phyloP scores from a whole-genome alignment of 2,113 vertebrate genomes.

The Cyprinus carpio region DNA sequence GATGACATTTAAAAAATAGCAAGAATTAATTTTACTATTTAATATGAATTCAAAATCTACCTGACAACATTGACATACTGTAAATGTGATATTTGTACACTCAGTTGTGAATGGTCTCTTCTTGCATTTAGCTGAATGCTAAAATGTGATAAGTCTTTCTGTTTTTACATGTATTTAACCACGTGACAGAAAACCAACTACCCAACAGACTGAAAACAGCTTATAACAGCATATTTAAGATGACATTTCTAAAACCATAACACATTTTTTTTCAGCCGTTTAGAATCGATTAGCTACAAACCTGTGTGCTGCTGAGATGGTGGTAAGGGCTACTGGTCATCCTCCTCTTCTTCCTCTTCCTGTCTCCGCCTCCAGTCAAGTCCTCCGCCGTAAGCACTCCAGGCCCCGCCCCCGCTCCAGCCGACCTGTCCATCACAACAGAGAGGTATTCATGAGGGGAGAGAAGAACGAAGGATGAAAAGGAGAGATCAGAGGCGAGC shows the following conservation, averaged over 20 bases:
- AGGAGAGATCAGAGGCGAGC: constrained; percentile 55
- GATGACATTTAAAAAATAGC: background rate
- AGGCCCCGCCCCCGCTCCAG: constrained; percentile 76
- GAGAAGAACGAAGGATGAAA: constrained; percentile 47
- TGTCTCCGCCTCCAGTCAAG: constrained; percentile 66
- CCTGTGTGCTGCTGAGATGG: constrained; percentile 47
- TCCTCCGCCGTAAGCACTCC: constrained; percentile 77
- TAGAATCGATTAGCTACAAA: constrained; percentile 2
- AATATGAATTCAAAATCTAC: background rate
- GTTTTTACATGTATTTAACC: background rate
- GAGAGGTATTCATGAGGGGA: constrained; percentile 29
- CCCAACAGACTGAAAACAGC: background rate
- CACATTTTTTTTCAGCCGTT: background rate
- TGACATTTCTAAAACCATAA: background rate
- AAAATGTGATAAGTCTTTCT: background rate
- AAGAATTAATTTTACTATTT: background rate
- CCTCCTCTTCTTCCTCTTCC: constrained; percentile 73
- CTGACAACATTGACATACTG: background rate
- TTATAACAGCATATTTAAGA: background rate
- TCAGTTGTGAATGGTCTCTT: background rate
- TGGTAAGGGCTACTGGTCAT: constrained; percentile 67
- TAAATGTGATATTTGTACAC: background rate
- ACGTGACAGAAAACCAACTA: background rate
- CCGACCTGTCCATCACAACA: constrained; percentile 68
- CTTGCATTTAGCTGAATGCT: background rate